Evolutionary conservation across 35 echinoderm and acorn worm species (phyloP), one percentile per base, ranked within the genome.

Genomic region (Diadema setosum): DNA sequence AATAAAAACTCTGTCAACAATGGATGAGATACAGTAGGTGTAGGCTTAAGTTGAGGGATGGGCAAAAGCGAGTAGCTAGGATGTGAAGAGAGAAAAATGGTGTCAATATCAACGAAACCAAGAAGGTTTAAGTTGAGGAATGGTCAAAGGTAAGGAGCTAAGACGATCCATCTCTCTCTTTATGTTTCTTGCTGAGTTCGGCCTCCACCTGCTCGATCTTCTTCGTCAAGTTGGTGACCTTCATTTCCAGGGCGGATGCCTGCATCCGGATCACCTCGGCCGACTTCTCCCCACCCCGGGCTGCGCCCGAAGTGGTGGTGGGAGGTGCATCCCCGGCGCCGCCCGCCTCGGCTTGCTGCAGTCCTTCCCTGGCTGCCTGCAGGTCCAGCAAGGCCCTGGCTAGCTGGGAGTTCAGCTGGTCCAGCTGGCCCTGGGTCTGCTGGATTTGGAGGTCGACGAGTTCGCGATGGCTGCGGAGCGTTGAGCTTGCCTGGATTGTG

Each of bases 381-480:
- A 70, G 65, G 36, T 94, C 92, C 24, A 50, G 65, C 56, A 98
- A 42, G 8, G 80, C 69, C 34, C 85, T 35, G 32, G 92, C 92
- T 5, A 98, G 61, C 36, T 98, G 88, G 36, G 64, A 81, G 73
- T 98, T 98, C 8, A 93, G 69, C 36, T 94, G 35, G 89, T 98
- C 96, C 45, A 98, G 78, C 41, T 94, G 96, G 16, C 64, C 36
- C 39, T 98, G 58, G 24, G 91, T 58, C 17, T 94, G 84, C 32
- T 46, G 21, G 25, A 98, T 91, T 65, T 98, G 96, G 78, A 85
- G 48, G 45, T 90, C 82, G 0, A 98, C 3, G 8, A 98, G 73
- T 80, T 94, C 78, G 18, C 70, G 80, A 12, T 88, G 86, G 52
- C 86, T 81, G 20, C 55, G 39, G 12, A 98, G 84, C 15, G 69